phyloP scores from a whole-genome alignment of 2,113 vertebrate genomes.

The Carassius auratus region DNA sequence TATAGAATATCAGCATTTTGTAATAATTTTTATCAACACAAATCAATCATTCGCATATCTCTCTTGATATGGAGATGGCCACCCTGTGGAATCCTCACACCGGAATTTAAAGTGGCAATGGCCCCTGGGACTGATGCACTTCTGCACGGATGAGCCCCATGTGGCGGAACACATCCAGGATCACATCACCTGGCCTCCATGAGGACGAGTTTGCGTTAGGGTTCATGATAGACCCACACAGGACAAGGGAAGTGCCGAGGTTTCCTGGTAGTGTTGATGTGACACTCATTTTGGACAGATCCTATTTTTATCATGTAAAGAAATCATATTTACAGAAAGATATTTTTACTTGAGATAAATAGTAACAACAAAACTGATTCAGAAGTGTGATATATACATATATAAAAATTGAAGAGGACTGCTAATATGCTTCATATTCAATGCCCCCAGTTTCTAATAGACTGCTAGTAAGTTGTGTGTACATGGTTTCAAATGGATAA shows the following conservation, averaged over 20 bases:
- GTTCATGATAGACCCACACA: conserved; percentile 59
- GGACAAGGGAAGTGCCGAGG: conserved; percentile 81
- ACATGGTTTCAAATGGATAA: conserved; percentile 88
- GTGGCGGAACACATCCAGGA: conserved; percentile 40
- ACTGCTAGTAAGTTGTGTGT: conserved; percentile 87
- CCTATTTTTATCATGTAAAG: conserved; percentile 98
- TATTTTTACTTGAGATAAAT: conserved; percentile 95
- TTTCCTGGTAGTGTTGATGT: conserved; percentile 83
- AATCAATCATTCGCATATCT: conserved; percentile 68
- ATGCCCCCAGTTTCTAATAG: conserved; percentile 85
- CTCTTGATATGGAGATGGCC: conserved; percentile 35
- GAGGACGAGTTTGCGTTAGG: conserved; percentile 33
- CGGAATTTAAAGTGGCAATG: not conserved
- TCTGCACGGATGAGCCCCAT: conserved; percentile 43
- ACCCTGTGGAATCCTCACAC: conserved; percentile 16
- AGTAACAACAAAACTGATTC: conserved; percentile 57
- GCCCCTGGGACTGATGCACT: conserved; percentile 29
- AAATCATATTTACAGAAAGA: conserved; percentile 90
- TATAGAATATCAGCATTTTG: conserved; percentile 82
- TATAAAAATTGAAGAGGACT: conserved; percentile 77
- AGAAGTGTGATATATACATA: conserved; percentile 47
- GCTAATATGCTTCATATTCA: conserved; percentile 83
- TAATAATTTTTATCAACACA: conserved; percentile 99
- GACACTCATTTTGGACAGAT: conserved; percentile 89
- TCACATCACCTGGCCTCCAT: conserved; percentile 45